phyloP scores from a whole-genome alignment of 2,888 invertebrate genomes.

The Linyphia triangularis region DNA sequence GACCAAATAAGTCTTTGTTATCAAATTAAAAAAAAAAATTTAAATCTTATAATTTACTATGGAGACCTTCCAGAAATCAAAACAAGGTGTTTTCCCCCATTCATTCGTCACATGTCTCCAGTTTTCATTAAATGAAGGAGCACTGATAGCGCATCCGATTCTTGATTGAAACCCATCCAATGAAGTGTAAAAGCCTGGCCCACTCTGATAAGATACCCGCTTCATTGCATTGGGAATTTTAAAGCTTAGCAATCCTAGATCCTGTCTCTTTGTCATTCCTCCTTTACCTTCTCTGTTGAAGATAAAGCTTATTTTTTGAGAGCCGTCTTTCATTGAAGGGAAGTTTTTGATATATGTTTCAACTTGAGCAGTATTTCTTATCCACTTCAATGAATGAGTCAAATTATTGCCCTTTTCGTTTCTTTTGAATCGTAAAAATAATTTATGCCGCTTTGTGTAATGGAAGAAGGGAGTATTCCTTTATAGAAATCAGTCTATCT shows the following conservation, averaged over 20 bases:
- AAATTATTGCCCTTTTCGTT: slow-evolving; percentile 25
- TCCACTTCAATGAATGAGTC: slow-evolving; percentile 19
- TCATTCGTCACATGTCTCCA: slow-evolving; percentile 49
- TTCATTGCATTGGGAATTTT: slow-evolving; percentile 66
- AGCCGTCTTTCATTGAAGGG: not conserved
- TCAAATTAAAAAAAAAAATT: too few species aligned
- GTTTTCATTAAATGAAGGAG: slow-evolving; percentile 63
- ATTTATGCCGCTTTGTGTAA: not conserved
- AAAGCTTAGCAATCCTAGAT: slow-evolving; percentile 51
- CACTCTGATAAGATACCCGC: slow-evolving; percentile 61
- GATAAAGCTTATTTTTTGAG: slow-evolving; percentile 20
- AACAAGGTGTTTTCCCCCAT: slow-evolving; percentile 6
- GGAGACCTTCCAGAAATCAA: not conserved
- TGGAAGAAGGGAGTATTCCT: not conserved
- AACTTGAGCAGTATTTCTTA: slow-evolving; percentile 1
- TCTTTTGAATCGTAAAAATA: slow-evolving; percentile 1
- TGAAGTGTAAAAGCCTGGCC: slow-evolving; percentile 63
- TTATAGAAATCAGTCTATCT: not conserved
- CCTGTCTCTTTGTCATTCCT: slow-evolving; percentile 59
- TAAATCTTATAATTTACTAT: too few species aligned
- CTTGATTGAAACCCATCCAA: slow-evolving; percentile 62
- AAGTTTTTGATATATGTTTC: slow-evolving; percentile 32
- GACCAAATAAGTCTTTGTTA: too few species aligned
- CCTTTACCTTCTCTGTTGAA: slow-evolving; percentile 2
- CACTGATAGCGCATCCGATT: slow-evolving; percentile 39